A percentile compares a stretch with the other conserved stretches of the same genome.
phyloP scores from a whole-genome alignment of 2,888 invertebrate genomes.

The Euplagia quadripunctaria region DNA sequence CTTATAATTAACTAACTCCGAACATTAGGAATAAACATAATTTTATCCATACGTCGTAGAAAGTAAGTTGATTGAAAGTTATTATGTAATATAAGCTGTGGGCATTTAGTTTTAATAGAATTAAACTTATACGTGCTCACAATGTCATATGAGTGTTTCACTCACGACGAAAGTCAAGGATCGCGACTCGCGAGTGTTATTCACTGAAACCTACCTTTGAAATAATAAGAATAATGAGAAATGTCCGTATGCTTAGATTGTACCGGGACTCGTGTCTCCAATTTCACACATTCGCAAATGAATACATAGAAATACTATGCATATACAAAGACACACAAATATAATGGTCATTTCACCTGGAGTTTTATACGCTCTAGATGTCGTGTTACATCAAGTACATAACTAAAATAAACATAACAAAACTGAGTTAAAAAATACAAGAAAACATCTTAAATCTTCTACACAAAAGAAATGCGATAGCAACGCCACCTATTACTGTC shows the following conservation, averaged over 20 bases:
- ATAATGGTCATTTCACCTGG: neutral
- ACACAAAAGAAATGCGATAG: constrained; percentile 40
- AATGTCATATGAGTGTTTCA: neutral
- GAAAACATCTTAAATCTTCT: neutral
- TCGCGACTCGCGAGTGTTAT: neutral
- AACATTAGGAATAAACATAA: constrained; percentile 48
- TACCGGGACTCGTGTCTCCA: no score
- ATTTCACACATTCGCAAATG: neutral
- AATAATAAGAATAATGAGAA: neutral
- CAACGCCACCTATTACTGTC: constrained; percentile 46
- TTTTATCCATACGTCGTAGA: constrained; percentile 26
- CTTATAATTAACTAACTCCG: constrained; percentile 41
- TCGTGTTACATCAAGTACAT: neutral
- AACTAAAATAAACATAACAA: neutral
- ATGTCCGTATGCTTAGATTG: neutral
- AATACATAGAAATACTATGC: neutral
- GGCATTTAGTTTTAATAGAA: neutral
- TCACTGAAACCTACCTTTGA: neutral
- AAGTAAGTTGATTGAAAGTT: constrained; percentile 35
- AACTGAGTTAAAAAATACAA: neutral
- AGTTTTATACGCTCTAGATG: neutral
- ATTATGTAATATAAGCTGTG: neutral
- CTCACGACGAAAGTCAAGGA: neutral
- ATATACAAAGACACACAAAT: neutral
- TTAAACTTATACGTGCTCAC: neutral